These are phyloP conservation scores for Atherix ibis DNA, from an alignment of 2,888 invertebrate genomes.

Conservation along the genomic window DNA sequence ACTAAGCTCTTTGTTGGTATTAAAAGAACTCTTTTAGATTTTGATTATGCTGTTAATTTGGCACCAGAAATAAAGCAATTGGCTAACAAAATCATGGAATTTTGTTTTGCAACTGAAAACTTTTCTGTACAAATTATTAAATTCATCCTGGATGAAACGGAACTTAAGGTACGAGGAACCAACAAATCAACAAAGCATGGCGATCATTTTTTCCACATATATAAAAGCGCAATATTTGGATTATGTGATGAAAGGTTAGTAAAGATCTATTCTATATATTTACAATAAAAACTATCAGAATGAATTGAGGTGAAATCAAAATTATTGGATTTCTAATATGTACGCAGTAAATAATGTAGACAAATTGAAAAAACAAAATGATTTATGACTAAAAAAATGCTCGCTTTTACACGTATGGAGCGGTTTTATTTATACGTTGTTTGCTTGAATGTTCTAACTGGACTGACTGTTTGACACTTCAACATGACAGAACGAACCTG, in stretches of 20 bases:
- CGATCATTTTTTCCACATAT: conserved; percentile 24
- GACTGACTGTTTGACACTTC: no score
- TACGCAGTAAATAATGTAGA: no score
- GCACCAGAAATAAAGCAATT: conserved; percentile 11
- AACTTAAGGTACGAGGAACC: conserved; percentile 8
- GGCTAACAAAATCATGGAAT: conserved; percentile 11
- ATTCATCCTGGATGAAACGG: conserved; percentile 10
- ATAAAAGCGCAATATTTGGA: conserved; percentile 19
- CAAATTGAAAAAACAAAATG: no score
- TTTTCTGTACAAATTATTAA: conserved; percentile 7
- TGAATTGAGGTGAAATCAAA: no score
- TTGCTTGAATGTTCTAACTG: no score
- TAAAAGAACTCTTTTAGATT: conserved; percentile 9
- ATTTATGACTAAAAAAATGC: no score
- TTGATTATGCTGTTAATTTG: conserved; percentile 5
- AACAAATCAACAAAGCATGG: conserved; percentile 20
- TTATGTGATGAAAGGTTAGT: conserved; percentile 13
- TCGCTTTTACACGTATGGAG: no score
- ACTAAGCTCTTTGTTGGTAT: conserved; percentile 12
- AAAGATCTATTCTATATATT: no score
- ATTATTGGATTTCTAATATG: no score
- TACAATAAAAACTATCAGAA: no score
- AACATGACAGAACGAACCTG: no score
- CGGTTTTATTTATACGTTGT: no score
- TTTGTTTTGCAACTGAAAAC: conserved; percentile 11